Base-by-base conservation (phyloP, 2,113 vertebrate genomes). In the Tupaia chinensis region DNA sequence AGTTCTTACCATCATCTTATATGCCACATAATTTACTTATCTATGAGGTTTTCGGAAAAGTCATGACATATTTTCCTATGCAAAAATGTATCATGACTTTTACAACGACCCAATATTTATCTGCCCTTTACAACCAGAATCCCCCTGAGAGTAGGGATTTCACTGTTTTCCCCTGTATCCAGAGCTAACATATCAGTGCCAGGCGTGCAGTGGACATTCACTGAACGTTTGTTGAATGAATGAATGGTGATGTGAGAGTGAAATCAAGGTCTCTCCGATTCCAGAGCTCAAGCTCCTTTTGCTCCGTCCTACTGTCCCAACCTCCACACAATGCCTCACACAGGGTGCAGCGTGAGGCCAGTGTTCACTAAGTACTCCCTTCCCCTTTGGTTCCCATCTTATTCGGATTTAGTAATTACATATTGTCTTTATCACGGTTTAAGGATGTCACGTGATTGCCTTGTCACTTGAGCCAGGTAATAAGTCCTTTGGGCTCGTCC, bases 211-310 rank as follows among this genome's bases (percentile, higher is more conserved):
- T 1, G 34, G 54, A 25, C 53, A 65, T 9, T 13, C 29, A 25
- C 19, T 82, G 79, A 84, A 79, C 22, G 72, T 54, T 44, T 85
- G 58, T 9, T 95, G 84, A 78, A 76, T 84, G 69, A 74, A 78
- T 68, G 76, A 91, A 44, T 68, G 25, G 63, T 34, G 22, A 17
- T 25, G 58, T 68, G 12, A 22, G 58, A 68, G 5, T 23, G 27
- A 92, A 82, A 82, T 34, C 53, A 3, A 58, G 32, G 56, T 56
- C 66, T 69, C 54, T 89, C 56, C 56, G 27, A 65, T 60, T 82
- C 65, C 32, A 69, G 68, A 82, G 53, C 15, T 82, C 53, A 44
- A 0, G 22, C 4, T 86, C 25, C 63, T 77, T 11, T 72, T 91
- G 74, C 69, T 63, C 6, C 3, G 65, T 29, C 44, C 44, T 25